Evolutionary conservation across 2,888 invertebrate genomes (phyloP), one percentile per base, ranked within the genome.

Genomic region (Hololepta plana): DNA sequence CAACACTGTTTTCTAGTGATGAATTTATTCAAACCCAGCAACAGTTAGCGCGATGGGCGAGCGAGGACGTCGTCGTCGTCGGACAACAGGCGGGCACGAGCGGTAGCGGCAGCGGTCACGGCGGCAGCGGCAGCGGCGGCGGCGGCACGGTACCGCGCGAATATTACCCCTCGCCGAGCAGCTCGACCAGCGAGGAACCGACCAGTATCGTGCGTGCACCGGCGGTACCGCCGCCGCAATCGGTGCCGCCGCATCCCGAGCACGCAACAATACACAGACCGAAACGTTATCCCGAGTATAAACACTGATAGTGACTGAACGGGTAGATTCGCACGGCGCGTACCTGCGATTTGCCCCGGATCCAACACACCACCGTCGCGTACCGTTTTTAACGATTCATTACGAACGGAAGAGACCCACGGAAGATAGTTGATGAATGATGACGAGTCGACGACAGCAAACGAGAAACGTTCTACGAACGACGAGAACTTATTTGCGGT

Each of bases 1-100:
- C n/a, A n/a, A n/a, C n/a, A n/a, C n/a, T n/a, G n/a, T 77, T 79
- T 81, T 81, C 73, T 81, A 84, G 82, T 81, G 82, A 81, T 81
- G 81, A 81, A 73, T 84, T 82, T 81, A 80, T 82, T 81, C 81
- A 84, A 81, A 82, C 84, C 80, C 84, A 81, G 77, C 82, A 77
- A 77, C 81, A 77, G 72, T 72, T 80, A 79, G 82, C 77, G 75
- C 81, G 79, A 71, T 82, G 82, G 80, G 82, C 80, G 70, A 84
- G 81, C 77, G 80, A 82, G 67, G 80, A 80, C 41, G 53, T 56
- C 49, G 56, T 55, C 43, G 53, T 53, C 47, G 58, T 51, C 49
- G 53, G 52, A 35, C 45, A 47, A 24, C 42, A 47, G 43, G 57
- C 44, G 34, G 28, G 35, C 33, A 26, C 42, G 43, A 35, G 28